Percentiles rank a stretch among this genome's conserved stretches.
phyloP scores from a whole-genome alignment of 2,113 vertebrate genomes.

The Plecotus auritus region DNA sequence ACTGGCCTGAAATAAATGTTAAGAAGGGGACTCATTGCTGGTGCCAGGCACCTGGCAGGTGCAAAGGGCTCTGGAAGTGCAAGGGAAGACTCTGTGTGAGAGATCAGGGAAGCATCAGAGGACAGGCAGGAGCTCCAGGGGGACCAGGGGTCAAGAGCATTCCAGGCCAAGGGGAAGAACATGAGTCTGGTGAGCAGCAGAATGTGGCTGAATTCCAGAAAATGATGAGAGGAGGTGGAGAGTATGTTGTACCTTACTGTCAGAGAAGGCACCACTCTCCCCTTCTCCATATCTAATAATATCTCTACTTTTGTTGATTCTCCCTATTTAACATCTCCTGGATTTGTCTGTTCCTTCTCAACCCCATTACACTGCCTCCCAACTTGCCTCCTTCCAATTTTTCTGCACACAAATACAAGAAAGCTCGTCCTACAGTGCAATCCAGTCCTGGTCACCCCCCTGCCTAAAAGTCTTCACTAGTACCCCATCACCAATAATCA shows the following conservation, averaged over 20 bases:
- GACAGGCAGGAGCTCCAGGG: background rate
- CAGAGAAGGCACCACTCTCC: background rate
- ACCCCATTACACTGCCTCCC: background rate
- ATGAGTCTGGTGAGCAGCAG: background rate
- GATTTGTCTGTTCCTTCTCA: background rate
- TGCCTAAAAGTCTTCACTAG: background rate
- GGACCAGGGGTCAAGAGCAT: background rate
- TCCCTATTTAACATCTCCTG: background rate
- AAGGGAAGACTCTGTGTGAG: background rate
- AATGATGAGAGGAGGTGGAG: background rate
- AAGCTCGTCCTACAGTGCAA: background rate
- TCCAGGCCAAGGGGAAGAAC: background rate
- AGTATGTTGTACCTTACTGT: background rate
- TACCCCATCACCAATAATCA: background rate
- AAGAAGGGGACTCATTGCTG: background rate
- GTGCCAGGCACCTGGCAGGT: background rate
- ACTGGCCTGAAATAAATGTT: background rate
- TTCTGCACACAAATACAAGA: background rate
- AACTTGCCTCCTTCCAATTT: background rate
- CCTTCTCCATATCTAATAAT: background rate
- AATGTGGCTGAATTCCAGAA: background rate
- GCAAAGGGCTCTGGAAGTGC: background rate
- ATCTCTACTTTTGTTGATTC: background rate
- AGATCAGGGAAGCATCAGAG: background rate
- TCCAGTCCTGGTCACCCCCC: background rate